Evolutionary conservation across 2,113 vertebrate species (phyloP).

Genomic region (Lepisosteus oculatus): DNA sequence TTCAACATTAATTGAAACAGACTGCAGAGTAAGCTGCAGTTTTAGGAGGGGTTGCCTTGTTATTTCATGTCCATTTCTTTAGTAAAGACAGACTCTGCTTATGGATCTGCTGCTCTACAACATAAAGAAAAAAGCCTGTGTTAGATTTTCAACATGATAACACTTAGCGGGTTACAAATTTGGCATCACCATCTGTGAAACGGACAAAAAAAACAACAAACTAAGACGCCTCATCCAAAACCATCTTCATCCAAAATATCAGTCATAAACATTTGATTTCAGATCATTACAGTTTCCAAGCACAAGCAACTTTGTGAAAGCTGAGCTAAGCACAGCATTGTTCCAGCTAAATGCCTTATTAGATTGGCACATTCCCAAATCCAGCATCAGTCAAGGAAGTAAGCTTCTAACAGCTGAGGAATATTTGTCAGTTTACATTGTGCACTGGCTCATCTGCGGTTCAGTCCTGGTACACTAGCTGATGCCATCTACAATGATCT

Average conservation of each 20-base stretch:
- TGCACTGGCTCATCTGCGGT: background rate
- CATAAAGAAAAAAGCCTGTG: too few relatives aligned
- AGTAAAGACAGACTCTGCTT: too few relatives aligned
- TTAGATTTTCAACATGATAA: too few relatives aligned
- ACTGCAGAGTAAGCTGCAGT: too few relatives aligned
- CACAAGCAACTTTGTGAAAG: background rate
- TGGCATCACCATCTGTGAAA: too few relatives aligned
- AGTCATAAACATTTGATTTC: background rate
- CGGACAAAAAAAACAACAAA: too few relatives aligned
- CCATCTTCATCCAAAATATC: background rate
- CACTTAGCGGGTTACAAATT: too few relatives aligned
- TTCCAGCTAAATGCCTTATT: background rate
- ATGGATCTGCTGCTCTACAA: too few relatives aligned
- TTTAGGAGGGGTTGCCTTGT: too few relatives aligned
- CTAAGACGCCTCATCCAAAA: too few relatives aligned
- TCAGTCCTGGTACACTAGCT: background rate
- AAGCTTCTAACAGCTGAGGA: background rate
- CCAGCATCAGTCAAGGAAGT: background rate
- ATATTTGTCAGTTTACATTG: background rate
- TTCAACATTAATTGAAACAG: too few relatives aligned
- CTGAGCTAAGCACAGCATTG: background rate
- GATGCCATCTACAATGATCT: background rate
- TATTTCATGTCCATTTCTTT: too few relatives aligned
- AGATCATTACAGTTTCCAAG: background rate
- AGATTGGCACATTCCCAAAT: constrained; percentile 3